These are phyloP conservation scores for Hydropsyche tenuis DNA, from an alignment of 1,140 invertebrate species.

Conservation along the genomic window DNA sequence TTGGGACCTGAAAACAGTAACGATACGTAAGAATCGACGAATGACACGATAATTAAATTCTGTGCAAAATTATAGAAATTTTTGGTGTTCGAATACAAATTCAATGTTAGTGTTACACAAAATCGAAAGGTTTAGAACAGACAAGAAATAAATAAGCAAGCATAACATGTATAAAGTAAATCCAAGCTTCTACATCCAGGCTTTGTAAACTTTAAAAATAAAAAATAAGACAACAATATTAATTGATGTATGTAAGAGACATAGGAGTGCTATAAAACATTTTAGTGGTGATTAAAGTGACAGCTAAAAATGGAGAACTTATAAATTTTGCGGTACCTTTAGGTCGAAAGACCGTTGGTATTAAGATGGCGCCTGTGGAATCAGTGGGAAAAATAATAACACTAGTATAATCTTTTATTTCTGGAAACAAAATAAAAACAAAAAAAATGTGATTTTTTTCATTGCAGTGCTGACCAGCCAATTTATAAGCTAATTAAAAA, in stretches of 20 bases:
- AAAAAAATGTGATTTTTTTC: slow-evolving; percentile 53
- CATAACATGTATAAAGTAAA: not conserved
- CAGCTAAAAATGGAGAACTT: slow-evolving; percentile 45
- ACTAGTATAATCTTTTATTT: slow-evolving; percentile 76
- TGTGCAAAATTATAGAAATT: not conserved
- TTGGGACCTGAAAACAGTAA: slow-evolving; percentile 73
- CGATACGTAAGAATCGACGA: no score
- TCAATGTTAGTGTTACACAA: no score
- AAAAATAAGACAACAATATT: no score
- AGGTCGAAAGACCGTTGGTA: slow-evolving; percentile 73
- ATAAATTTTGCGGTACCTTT: slow-evolving; percentile 67
- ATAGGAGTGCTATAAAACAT: slow-evolving; percentile 32
- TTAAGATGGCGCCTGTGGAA: slow-evolving; percentile 73
- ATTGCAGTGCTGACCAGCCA: slow-evolving; percentile 40
- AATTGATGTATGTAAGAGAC: not conserved
- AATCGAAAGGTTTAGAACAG: not conserved
- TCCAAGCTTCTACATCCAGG: slow-evolving; percentile 19
- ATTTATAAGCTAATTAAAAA: slow-evolving; percentile 28
- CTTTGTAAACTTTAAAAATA: no score
- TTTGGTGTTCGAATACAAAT: not conserved
- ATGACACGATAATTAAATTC: no score
- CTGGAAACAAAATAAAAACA: slow-evolving; percentile 69
- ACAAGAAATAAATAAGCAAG: not conserved
- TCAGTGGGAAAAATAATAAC: slow-evolving; percentile 80
- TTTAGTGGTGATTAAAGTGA: slow-evolving; percentile 31